Percentiles rank a stretch among this genome's conserved stretches.
Evolutionary conservation across 2,113 vertebrate genomes (phyloP).

Genomic region (Steatornis caripensis): DNA sequence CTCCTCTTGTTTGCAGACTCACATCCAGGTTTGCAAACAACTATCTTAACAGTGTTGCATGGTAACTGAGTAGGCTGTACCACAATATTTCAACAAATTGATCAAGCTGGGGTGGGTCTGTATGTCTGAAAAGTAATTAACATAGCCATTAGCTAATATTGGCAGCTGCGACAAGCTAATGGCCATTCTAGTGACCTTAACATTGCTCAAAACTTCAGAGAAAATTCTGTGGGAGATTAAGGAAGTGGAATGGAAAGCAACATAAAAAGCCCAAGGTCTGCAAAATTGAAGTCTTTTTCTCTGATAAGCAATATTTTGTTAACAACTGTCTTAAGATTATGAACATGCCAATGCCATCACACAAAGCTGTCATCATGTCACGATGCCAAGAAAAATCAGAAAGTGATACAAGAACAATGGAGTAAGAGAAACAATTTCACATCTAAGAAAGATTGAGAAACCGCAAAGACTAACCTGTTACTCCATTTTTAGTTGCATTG

Average conservation of each 20-base stretch:
- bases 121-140: neutral
- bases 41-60: neutral
- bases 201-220: neutral
- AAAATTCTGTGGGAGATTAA: neutral
- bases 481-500: neutral
- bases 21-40: neutral
- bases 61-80: neutral
- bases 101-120: neutral
- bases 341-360: neutral
- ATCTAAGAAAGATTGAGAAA: neutral
- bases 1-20: neutral
- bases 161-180: neutral
- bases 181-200: neutral
- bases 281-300: neutral
- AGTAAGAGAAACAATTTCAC: neutral
- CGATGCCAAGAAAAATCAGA: neutral
- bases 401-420: neutral
- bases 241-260: neutral
- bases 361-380: neutral
- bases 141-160: neutral
- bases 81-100: neutral
- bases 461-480: neutral
- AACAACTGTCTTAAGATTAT: neutral
- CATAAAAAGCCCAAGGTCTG: neutral
- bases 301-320: neutral